Evolutionary conservation across 2,113 vertebrate species (phyloP).

Genomic region (Silurus meridionalis): DNA sequence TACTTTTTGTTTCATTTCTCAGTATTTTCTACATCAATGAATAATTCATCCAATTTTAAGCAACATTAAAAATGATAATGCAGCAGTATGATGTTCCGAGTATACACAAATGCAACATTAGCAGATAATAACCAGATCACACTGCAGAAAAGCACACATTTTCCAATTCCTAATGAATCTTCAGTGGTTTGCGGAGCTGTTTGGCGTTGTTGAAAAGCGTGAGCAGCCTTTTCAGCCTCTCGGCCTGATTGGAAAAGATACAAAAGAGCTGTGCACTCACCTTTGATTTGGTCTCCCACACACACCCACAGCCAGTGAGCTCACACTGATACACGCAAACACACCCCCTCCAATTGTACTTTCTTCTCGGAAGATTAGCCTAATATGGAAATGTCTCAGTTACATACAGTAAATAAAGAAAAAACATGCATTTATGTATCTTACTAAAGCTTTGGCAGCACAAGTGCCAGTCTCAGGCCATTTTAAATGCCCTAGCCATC

Average conservation of each 20-base stretch:
- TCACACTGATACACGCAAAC: conserved; percentile 14
- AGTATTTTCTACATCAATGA: background rate
- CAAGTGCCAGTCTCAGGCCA: background rate
- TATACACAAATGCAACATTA: background rate
- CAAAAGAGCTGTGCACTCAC: conserved; percentile 41
- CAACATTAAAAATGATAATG: background rate
- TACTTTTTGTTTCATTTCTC: background rate
- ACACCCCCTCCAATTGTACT: conserved; percentile 19
- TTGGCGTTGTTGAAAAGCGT: conserved; percentile 16
- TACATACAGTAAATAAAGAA: background rate
- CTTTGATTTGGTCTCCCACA: conserved; percentile 54
- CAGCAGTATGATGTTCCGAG: background rate
- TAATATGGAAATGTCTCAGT: conserved; percentile 14
- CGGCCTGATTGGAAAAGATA: conserved; percentile 21
- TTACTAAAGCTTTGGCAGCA: background rate
- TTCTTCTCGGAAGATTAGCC: conserved; percentile 52
- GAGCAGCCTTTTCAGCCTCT: conserved; percentile 19
- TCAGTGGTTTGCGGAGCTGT: conserved; percentile 39
- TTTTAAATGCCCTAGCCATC: background rate
- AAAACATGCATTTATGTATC: background rate
- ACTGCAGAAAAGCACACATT: background rate
- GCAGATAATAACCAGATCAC: background rate
- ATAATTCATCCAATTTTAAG: background rate
- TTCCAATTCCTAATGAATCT: conserved; percentile 4
- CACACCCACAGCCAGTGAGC: conserved; percentile 35